A percentile compares a stretch with the other conserved stretches of the same genome.
These are phyloP conservation scores for Paraescarpia echinospica DNA, from an alignment of 1,140 invertebrate genomes.

Conservation along the genomic window DNA sequence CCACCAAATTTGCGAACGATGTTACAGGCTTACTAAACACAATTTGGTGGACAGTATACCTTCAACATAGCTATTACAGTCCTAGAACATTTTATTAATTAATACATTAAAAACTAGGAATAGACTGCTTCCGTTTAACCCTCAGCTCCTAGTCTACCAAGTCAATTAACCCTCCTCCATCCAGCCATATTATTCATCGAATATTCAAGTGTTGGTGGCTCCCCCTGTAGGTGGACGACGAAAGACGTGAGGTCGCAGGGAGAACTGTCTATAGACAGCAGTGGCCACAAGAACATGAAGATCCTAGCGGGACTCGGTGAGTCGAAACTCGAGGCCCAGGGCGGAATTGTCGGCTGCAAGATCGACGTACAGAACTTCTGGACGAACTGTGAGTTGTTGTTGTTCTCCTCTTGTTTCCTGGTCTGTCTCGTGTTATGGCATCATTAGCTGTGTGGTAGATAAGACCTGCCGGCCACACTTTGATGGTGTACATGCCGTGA, in stretches of 20 bases:
- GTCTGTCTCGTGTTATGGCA: too few species aligned
- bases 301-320: constrained; percentile 84
- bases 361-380: constrained; percentile 88
- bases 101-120: too few species aligned
- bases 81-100: too few species aligned
- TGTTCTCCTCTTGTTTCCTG: too few species aligned
- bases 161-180: not conserved
- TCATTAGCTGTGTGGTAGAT: too few species aligned
- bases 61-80: too few species aligned
- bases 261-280: constrained; percentile 88
- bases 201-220: not conserved
- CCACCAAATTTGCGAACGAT: too few species aligned
- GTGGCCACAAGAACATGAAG: constrained; percentile 89
- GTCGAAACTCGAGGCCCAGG: constrained; percentile 90
- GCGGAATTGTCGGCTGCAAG: constrained; percentile 92
- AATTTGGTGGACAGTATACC: too few species aligned
- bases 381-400: constrained; percentile 62
- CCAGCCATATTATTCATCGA: not conserved
- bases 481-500: too few species aligned
- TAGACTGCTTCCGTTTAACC: too few species aligned
- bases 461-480: too few species aligned
- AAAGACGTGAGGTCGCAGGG: constrained; percentile 88
- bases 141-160: not conserved
- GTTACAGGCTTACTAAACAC: too few species aligned
- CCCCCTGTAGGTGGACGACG: constrained; percentile 75